Base-by-base conservation (phyloP, 2,113 vertebrate genomes). In the Saguinus imperator region DNA sequence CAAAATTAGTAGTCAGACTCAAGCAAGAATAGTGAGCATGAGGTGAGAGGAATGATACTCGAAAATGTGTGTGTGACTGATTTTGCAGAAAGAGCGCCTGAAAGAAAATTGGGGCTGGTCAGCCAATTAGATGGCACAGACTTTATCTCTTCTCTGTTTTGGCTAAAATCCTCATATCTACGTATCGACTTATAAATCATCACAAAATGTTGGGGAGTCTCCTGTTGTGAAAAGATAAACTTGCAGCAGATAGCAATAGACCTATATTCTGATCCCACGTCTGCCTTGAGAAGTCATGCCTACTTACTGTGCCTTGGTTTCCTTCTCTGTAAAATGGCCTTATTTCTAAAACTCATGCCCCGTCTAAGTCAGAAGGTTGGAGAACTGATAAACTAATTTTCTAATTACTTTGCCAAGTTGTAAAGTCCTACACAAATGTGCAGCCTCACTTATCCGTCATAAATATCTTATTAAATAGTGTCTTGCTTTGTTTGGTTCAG, bases 401-500 rank as follows among this genome's bases (percentile, higher is more conserved):
- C 84, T 50, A 81, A 94, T 70, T 13, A 55, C 85, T 77, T 81
- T 50, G 35, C 37, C 11, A 43, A 50, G 66, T 92, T 35, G 1
- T 1, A 17, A 73, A 94, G 45, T 52, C 48, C 16, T 45, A 2
- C 43, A 5, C 48, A 50, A 83, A 80, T 2, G 27, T 35, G 21
- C 40, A 18, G 45, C 8, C 43, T 79, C 55, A 7, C 40, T 88
- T 76, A 45, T 57, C 73, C 10, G 0, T 50, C 68, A 17, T 55
- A 25, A 55, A 91, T 52, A 83, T 89, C 95, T 90, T 77, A 83
- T 40, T 93, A 52, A 91, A 32, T 12, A 10, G 87, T 18, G 37
- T 84, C 61, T 94, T 43, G 27, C 84, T 94, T 94, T 92, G 94
- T 92, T 95, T 93, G 79, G 32, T 66, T 87, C 68, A 23, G 58